Percentiles rank a stretch among this genome's conserved stretches.
phyloP scores from a whole-genome alignment of 2,113 vertebrate genomes.

The Lepisosteus osseus region DNA sequence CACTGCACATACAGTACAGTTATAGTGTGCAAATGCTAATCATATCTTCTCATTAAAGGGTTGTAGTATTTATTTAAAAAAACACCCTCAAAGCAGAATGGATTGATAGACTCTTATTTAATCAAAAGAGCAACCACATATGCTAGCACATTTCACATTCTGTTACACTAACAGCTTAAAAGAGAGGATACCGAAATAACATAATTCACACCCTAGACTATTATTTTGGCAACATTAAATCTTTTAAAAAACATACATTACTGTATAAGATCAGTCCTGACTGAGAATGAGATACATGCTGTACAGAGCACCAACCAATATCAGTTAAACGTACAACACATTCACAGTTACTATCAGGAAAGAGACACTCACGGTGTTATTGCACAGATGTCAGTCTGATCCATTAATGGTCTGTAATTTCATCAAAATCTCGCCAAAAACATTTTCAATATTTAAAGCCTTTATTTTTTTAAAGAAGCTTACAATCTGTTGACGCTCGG shows the following conservation, averaged over 20 bases:
- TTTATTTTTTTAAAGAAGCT: no score
- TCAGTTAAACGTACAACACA: background rate
- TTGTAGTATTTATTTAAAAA: no score
- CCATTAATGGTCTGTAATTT: no score
- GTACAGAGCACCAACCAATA: background rate
- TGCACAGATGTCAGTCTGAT: no score
- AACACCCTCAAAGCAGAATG: background rate
- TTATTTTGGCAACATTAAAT: background rate
- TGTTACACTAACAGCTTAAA: slow-evolving; percentile 35
- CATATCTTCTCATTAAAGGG: background rate
- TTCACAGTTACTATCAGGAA: no score
- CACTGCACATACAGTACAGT: background rate
- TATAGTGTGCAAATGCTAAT: no score
- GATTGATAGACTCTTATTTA: slow-evolving; percentile 26
- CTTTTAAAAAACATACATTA: background rate
- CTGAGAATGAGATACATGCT: background rate
- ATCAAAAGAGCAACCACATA: slow-evolving; percentile 13
- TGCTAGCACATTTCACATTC: slow-evolving; percentile 34
- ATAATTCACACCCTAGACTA: background rate
- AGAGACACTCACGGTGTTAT: no score
- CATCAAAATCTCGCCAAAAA: no score
- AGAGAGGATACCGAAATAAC: background rate
- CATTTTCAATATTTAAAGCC: no score
- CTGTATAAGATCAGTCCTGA: background rate
- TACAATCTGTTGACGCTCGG: no score